These are phyloP conservation scores for Brienomyrus brachyistius DNA, from an alignment of 2,113 vertebrate genomes.

Conservation along the genomic window DNA sequence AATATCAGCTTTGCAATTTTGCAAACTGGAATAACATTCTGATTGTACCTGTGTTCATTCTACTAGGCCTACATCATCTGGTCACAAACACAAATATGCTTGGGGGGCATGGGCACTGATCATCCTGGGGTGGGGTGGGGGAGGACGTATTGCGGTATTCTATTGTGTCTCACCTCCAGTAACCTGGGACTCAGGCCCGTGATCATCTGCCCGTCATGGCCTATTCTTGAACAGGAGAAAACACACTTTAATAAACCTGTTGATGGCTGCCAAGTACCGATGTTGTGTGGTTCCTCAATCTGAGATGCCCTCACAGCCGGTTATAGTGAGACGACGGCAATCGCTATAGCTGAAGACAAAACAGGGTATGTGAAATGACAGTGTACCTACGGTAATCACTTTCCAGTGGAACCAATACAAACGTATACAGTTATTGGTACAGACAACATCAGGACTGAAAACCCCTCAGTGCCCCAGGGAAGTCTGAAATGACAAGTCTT, in stretches of 20 bases:
- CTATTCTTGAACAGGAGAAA: neutral
- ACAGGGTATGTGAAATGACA: neutral
- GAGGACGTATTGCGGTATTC: neutral
- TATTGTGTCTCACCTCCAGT: neutral
- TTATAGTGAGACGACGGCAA: neutral
- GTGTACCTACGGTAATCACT: slow-evolving; percentile 2
- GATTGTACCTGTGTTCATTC: neutral
- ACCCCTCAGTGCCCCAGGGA: neutral
- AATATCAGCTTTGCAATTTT: neutral
- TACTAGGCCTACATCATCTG: neutral
- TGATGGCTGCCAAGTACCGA: neutral
- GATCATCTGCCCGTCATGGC: neutral
- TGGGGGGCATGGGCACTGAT: neutral
- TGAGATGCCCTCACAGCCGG: neutral
- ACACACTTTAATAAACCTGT: neutral
- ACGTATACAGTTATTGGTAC: slow-evolving; percentile 2
- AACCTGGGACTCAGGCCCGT: neutral
- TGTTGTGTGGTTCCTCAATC: neutral
- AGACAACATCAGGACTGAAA: slow-evolving; percentile 2
- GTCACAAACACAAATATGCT: neutral
- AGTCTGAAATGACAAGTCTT: slow-evolving; percentile 5
- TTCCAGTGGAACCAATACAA: slow-evolving; percentile 7
- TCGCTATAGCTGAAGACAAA: neutral
- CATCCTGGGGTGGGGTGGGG: neutral
- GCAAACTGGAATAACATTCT: neutral